A percentile compares a stretch with the other conserved stretches of the same genome.
These are phyloP conservation scores for Sebastolobus altivelis DNA, from an alignment of 2,797 vertebrate genomes.

Conservation along the genomic window DNA sequence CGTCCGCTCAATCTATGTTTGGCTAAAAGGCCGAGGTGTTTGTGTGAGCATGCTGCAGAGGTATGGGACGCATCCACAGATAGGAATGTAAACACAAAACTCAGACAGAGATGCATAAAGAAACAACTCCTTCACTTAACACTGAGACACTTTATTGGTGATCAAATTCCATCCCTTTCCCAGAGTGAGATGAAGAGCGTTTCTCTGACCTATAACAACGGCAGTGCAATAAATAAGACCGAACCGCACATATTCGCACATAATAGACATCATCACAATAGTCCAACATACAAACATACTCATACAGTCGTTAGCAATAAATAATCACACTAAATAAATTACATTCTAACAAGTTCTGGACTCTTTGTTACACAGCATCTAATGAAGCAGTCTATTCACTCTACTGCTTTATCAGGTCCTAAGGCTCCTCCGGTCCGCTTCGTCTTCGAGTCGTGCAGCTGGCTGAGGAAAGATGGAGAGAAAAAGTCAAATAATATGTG, in stretches of 20 bases:
- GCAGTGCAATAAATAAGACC: constrained; percentile 80
- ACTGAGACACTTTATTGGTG: constrained; percentile 78
- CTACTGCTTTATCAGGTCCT: constrained; percentile 23
- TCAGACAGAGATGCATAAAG: neutral
- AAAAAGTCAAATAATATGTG: constrained; percentile 11
- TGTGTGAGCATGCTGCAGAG: constrained; percentile 22
- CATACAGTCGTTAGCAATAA: constrained; percentile 75
- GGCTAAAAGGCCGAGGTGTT: constrained; percentile 24
- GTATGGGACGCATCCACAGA: constrained; percentile 27
- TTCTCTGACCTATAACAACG: constrained; percentile 78
- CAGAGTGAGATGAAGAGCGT: constrained; percentile 53
- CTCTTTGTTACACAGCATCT: constrained; percentile 50
- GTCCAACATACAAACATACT: constrained; percentile 49
- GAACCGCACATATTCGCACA: constrained; percentile 58
- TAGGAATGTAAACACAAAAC: constrained; percentile 52
- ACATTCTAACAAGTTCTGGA: constrained; percentile 66
- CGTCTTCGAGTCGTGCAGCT: constrained; percentile 11
- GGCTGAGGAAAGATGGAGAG: constrained; percentile 44
- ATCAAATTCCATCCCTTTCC: constrained; percentile 66
- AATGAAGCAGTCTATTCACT: constrained; percentile 51
- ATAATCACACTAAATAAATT: constrained; percentile 85
- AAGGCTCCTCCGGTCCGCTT: constrained; percentile 7
- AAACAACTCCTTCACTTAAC: constrained; percentile 60
- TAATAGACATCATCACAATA: constrained; percentile 39
- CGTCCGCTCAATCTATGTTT: constrained; percentile 46